Evolutionary conservation across 2,113 vertebrate species (phyloP), one percentile per base, ranked within the genome.

Genomic region (Pollimyrus isidori): DNA sequence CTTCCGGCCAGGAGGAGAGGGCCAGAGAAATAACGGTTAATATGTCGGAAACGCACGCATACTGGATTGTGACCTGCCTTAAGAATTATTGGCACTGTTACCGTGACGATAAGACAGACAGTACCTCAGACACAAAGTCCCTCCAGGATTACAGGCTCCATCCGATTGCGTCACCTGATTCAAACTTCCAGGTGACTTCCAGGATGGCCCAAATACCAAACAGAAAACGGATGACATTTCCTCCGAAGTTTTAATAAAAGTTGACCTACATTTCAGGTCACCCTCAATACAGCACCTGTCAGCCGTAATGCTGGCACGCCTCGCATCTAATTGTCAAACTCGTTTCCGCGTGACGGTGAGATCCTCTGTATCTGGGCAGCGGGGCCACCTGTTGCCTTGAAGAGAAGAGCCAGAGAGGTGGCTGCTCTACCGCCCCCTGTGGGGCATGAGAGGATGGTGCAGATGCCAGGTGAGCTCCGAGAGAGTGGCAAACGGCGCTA

Each of bases 1-100:
- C 76, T 35, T 42, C 56, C 52, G 69, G 88, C 58, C 19, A 23
- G 7, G 19, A 90, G 88, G 76, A 91, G 85, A 88, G 53, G 56
- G 76, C 19, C 58, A 58, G 35, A 86, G 65, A 88, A 56, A 89
- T 65, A 39, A 52, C 48, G 87, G 89, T 89, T 89, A 90, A 62
- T 17, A 91, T 91, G 90, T 85, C 0, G 35, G 89, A 80, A 56
- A 69, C 89, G 85, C 87, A 46, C 52, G 83, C 69, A 88, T 58
- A 82, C 62, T 52, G 69, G 88, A 90, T 62, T 53, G 86, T 89
- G 30, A 58, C 35, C 9, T 49, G 53, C 23, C 85, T 91, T 87
- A 87, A 88, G 90, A 90, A 90, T 26, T 39, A 17, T 39, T 39
- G 26, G 42, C 52, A 89, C 19, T 7, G 42, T 23, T 17, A 87